These are phyloP conservation scores for Pteronotus mesoamericanus DNA, from an alignment of 2,797 vertebrate genomes.

Conservation along the genomic window DNA sequence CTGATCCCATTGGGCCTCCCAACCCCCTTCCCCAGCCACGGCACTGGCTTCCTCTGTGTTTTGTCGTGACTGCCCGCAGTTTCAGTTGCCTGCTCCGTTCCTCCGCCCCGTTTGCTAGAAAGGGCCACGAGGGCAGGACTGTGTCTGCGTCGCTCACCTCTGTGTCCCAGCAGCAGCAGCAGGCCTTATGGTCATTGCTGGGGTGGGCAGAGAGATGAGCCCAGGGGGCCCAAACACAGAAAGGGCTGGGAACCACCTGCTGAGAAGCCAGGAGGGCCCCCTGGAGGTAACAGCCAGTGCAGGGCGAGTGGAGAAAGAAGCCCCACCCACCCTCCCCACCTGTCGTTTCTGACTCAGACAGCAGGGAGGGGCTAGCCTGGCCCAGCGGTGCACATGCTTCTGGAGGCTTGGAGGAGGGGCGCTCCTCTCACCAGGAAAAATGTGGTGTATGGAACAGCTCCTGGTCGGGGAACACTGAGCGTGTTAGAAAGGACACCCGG, in stretches of 20 bases:
- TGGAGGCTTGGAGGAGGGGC: neutral
- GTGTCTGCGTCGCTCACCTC: neutral
- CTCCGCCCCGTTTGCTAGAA: neutral
- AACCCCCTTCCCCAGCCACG: fast-evolving
- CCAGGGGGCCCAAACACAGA: neutral
- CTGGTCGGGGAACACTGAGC: neutral
- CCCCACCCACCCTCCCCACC: neutral
- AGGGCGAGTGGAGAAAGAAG: neutral
- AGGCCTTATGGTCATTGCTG: fast-evolving
- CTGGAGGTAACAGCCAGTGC: neutral
- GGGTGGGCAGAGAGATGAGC: neutral
- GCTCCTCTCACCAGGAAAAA: neutral
- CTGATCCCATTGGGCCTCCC: fast-evolving
- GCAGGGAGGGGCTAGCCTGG: neutral
- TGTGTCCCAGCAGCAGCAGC: neutral
- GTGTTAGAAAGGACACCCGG: neutral
- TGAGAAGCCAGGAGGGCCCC: neutral
- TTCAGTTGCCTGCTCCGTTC: neutral
- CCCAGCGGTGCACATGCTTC: neutral
- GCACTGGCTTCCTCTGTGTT: neutral
- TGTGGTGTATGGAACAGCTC: neutral
- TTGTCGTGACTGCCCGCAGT: neutral
- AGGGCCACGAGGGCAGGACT: neutral
- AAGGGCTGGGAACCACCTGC: neutral
- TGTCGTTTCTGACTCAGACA: neutral